phyloP scores from a whole-genome alignment of 2,888 invertebrate species.

The Gerosis bhagava region DNA sequence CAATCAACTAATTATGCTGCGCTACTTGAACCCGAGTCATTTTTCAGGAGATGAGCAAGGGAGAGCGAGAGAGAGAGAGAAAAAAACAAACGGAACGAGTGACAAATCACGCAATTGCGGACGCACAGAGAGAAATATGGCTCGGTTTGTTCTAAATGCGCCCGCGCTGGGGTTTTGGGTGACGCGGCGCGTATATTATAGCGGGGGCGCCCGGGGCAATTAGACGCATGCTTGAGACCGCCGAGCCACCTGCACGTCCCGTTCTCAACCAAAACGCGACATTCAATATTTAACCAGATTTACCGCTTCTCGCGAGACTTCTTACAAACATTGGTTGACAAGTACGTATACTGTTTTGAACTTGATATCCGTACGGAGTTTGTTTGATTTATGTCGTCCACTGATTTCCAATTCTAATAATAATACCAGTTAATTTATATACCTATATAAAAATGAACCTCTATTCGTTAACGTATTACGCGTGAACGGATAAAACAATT shows the following conservation, averaged over 20 bases:
- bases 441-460: no score
- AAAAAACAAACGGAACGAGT: constrained; percentile 63
- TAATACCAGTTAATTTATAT: no score
- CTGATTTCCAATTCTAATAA: no score
- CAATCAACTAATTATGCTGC: constrained; percentile 67
- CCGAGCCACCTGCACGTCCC: constrained; percentile 21
- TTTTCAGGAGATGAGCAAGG: constrained; percentile 70
- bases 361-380: constrained; percentile 25
- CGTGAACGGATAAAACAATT: no score
- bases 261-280: constrained; percentile 22
- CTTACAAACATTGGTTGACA: constrained; percentile 11
- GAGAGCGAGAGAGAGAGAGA: no score
- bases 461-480: no score
- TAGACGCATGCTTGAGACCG: constrained; percentile 44
- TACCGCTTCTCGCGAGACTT: constrained; percentile 20
- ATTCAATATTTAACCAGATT: constrained; percentile 25
- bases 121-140: constrained; percentile 77
- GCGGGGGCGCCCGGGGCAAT: constrained; percentile 56
- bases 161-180: constrained; percentile 53
- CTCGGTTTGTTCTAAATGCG: constrained; percentile 74
- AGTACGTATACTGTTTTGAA: constrained; percentile 14
- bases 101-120: constrained; percentile 81
- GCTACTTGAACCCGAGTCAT: constrained; percentile 64
- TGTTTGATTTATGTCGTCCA: no score
- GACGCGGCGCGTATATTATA: constrained; percentile 51